Evolutionary conservation across 1,140 invertebrate genomes (phyloP), one percentile per base, ranked within the genome.

Genomic region (Drosophila sulfurigaster): DNA sequence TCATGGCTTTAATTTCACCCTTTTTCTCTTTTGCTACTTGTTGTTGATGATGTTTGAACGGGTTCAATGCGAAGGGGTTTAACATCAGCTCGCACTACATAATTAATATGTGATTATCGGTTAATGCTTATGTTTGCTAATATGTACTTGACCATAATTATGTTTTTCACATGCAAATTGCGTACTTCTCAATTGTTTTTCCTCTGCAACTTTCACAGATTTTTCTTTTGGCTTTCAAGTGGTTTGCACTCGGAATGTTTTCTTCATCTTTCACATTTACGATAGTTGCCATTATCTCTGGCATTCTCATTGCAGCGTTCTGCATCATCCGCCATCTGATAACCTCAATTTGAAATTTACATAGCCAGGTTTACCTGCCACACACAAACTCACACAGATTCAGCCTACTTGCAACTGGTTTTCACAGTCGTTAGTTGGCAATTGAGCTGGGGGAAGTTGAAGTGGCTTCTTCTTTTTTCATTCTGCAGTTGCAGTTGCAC

Each of bases 361-460:
- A 66, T 73, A 13, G 52, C 35, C 25, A 7, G 35, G 2, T 10
- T 38, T 35, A 46, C 64, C 51, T 46, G 28, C n/a, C 52, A 56
- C 13, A 38, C 52, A 32, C 20, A 25, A 25, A 25, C 20, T 25
- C 20, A 25, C 20, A 25, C 20, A 25, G 20, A 4, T 35, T 35
- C 41, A 35, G 49, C 65, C 66, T 49, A 75, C 72, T 75, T 75
- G 62, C 58, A 63, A 75, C 72, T 75, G 66, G 66, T 70, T 75
- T 65, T 25, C 8, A 38, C 52, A 45, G 6, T 63, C 49, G 49
- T 52, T 52, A 64, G 48, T 52, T 58, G 28, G 60, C 32, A 20
- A 38, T 51, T 45, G 54, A 41, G 41, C 20, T 56, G 13, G n/a
- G 8, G 11, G 8, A 41, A 32, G 48, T 41, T 56, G 28, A 25